A percentile compares a stretch with the other conserved stretches of the same genome.
Evolutionary conservation across 2,113 vertebrate genomes (phyloP).

Genomic region (Chitala chitala): DNA sequence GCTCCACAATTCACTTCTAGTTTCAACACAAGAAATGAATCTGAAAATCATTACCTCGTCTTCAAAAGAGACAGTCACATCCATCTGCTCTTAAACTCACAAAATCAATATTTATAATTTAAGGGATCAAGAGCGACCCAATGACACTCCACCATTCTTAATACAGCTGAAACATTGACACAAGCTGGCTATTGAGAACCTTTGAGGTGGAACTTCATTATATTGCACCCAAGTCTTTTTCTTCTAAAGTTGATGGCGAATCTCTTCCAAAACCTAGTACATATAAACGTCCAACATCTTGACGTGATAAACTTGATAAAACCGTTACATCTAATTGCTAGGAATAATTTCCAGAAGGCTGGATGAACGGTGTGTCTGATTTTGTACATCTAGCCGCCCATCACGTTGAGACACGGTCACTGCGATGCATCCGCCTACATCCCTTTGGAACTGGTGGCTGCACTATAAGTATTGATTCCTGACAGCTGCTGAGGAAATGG

Average conservation of each 20-base stretch:
- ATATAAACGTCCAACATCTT: too few relatives aligned
- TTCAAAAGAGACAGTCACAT: slow-evolving; percentile 29
- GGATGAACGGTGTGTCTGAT: not conserved
- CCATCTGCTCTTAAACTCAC: slow-evolving; percentile 35
- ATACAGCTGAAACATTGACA: slow-evolving; percentile 39
- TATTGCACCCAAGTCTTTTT: too few relatives aligned
- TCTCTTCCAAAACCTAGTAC: too few relatives aligned
- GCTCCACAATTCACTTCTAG: slow-evolving; percentile 39
- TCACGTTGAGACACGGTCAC: too few relatives aligned
- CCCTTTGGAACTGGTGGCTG: not conserved
- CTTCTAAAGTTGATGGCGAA: too few relatives aligned
- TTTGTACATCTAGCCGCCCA: not conserved
- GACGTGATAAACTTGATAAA: too few relatives aligned
- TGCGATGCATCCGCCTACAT: not conserved
- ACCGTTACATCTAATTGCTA: too few relatives aligned
- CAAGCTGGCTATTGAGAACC: slow-evolving; percentile 26
- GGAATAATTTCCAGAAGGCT: too few relatives aligned
- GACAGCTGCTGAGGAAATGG: not conserved
- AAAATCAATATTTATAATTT: slow-evolving; percentile 55
- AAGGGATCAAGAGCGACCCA: slow-evolving; percentile 23
- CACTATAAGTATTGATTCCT: slow-evolving; percentile 2
- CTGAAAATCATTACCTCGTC: slow-evolving; percentile 33
- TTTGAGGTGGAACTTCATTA: too few relatives aligned
- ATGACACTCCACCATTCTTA: slow-evolving; percentile 37
- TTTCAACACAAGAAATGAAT: slow-evolving; percentile 40